phyloP scores from a whole-genome alignment of 2,797 vertebrate genomes.

The Micropoecilia bifurca region DNA sequence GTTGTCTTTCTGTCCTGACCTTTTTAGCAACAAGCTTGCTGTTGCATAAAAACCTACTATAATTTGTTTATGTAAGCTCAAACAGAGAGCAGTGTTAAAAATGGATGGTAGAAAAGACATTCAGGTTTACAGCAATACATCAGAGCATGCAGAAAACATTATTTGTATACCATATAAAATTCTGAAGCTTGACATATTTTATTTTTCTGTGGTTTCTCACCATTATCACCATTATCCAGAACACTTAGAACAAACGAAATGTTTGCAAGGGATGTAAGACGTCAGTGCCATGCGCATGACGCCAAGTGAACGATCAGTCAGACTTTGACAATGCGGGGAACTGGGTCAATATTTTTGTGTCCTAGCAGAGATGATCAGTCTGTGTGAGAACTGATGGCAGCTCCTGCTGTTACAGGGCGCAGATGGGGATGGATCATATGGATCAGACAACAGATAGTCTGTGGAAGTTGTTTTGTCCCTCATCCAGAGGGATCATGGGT shows the following conservation, averaged over 20 bases:
- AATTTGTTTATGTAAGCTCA: constrained; percentile 60
- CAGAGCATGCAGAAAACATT: constrained; percentile 28
- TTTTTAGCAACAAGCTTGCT: constrained; percentile 24
- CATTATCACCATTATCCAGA: constrained; percentile 35
- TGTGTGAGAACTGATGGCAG: constrained; percentile 51
- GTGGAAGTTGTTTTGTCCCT: constrained; percentile 46
- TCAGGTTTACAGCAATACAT: constrained; percentile 29
- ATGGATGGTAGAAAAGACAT: constrained; percentile 32
- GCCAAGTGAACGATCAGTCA: constrained; percentile 28
- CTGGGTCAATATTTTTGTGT: constrained; percentile 37
- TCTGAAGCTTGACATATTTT: constrained; percentile 17
- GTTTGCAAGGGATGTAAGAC: constrained; percentile 40
- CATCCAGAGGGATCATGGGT: constrained; percentile 59
- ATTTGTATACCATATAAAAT: constrained; percentile 26
- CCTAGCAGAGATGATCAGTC: constrained; percentile 47
- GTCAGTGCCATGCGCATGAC: constrained; percentile 29
- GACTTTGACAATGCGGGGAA: constrained; percentile 37
- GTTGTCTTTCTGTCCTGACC: constrained; percentile 15
- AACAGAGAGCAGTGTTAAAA: constrained; percentile 46
- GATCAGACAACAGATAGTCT: constrained; percentile 52
- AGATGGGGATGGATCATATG: constrained; percentile 38
- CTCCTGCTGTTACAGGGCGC: constrained; percentile 39
- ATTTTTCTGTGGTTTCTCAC: constrained; percentile 33
- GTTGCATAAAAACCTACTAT: constrained; percentile 43
- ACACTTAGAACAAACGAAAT: constrained; percentile 34